Conservation (phyloP, 2,888 invertebrate species). For the Andrena camellia region DNA sequence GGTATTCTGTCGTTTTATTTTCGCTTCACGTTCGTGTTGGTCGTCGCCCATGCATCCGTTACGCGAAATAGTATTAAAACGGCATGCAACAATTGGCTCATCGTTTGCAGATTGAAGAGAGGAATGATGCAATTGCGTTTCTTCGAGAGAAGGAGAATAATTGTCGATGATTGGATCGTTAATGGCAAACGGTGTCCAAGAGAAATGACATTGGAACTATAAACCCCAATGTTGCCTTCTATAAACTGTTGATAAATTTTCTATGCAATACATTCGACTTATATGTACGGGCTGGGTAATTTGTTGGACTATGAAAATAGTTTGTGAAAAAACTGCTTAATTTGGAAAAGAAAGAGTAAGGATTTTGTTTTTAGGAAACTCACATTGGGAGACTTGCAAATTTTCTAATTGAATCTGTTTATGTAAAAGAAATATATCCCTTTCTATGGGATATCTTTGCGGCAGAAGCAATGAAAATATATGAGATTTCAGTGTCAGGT, state of each 20-base stretch:
- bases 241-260: not conserved
- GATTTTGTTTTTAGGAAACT: no score
- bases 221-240: not conserved
- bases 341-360: not conserved
- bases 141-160: not conserved
- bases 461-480: no score
- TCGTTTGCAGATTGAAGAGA: constrained; percentile 5
- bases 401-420: no score
- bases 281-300: no score
- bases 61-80: constrained; percentile 22
- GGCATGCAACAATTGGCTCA: constrained; percentile 12
- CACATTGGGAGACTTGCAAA: no score
- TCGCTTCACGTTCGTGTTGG: not conserved
- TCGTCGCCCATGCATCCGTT: constrained; percentile 18
- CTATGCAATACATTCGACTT: not conserved
- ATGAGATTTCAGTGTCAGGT: no score
- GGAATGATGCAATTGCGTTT: constrained; percentile 1
- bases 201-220: not conserved
- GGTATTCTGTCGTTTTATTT: constrained; percentile 6
- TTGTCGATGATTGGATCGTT: not conserved
- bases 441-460: no score
- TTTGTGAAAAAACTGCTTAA: not conserved
- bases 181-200: not conserved
- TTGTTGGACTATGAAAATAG: not conserved
- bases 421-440: no score